Evolutionary conservation across 2,888 invertebrate species (phyloP).

Genomic region (Polyommatus iphigenia): DNA sequence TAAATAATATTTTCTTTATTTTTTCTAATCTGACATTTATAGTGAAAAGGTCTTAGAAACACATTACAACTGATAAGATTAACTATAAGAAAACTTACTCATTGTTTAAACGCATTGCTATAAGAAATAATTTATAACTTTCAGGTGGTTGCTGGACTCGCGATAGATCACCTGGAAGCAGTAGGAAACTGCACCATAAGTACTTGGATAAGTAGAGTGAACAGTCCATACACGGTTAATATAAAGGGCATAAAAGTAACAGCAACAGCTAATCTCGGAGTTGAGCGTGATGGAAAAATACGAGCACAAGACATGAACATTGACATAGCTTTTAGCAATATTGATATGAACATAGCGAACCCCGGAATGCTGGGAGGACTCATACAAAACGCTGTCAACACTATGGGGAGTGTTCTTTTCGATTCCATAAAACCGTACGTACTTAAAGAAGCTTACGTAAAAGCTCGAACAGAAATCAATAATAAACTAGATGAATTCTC

Average conservation of each 20-base stretch:
- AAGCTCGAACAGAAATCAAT: conserved; percentile 87
- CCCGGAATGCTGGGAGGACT: conserved; percentile 87
- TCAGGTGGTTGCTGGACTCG: conserved; percentile 86
- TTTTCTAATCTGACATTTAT: too few relatives aligned
- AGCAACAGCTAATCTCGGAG: conserved; percentile 85
- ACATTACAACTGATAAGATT: not conserved
- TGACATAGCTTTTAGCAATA: conserved; percentile 87
- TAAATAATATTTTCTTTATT: not conserved
- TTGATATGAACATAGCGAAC: conserved; percentile 90
- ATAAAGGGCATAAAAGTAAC: conserved; percentile 85
- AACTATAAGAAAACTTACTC: not conserved
- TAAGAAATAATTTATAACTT: conserved; percentile 40
- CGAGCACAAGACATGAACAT: conserved; percentile 89
- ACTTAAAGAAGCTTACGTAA: conserved; percentile 87
- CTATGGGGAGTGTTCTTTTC: conserved; percentile 89
- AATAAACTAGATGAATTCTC: conserved; percentile 85
- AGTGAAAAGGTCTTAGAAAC: too few relatives aligned
- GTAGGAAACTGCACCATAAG: conserved; percentile 87
- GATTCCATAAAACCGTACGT: conserved; percentile 93
- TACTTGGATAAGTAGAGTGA: conserved; percentile 84
- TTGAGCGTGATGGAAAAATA: conserved; percentile 87
- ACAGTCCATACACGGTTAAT: conserved; percentile 89
- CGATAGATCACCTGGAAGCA: conserved; percentile 85
- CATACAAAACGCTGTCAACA: conserved; percentile 88
- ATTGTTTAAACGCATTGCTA: not conserved